Base-by-base conservation (phyloP, 2,888 invertebrate genomes). In the Chesias legatella region DNA sequence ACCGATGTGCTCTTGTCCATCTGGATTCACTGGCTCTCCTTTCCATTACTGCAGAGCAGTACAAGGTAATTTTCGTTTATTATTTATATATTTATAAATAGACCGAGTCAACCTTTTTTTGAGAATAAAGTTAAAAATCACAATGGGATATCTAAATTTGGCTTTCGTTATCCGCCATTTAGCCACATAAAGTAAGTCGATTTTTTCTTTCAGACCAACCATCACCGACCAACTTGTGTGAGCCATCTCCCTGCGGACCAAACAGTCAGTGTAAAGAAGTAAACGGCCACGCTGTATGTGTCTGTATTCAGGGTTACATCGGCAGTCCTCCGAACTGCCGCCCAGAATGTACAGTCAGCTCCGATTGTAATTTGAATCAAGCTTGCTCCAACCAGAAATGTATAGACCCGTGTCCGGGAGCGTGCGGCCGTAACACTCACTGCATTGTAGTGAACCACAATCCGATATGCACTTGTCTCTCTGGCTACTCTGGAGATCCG, bases 351-450 rank as follows among this genome's bases (percentile, higher is more conserved):
- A 89, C 93, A 27, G 88, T 93, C 11, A 95, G 94, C 71, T 91
- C 92, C 0, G 95, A 95, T 51, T 95, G 95, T 67, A 75, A 90
- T 4, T 72, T 90, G 35, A 88, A 92, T 59, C 90, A 84, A 57
- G 93, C 95, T 32, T 96, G 96, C 69, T 90, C 94, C 6, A 91
- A 91, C 56, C 92, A 92, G 60, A 94, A 93, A 77, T 95, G 95
- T 66, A 81, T 88, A 28, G 92, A 95, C 68, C 94, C 95, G 10
- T 95, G 94, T 58, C 90, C 90, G 9, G 93, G 94, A 53, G 92
- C 92, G 25, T 93, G 95, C 70, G 94, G 94, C 13, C 80, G 89
- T 34, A 83, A 84, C 51, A 89, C 91, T 7, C 76, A 88, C 38
- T 91, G 91, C 51, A 72, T 82, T 39, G 92, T 92, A 7, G 89